Evolutionary conservation across 2,113 vertebrate genomes (phyloP), one percentile per base, ranked within the genome.

Genomic region (Jaculus jaculus): DNA sequence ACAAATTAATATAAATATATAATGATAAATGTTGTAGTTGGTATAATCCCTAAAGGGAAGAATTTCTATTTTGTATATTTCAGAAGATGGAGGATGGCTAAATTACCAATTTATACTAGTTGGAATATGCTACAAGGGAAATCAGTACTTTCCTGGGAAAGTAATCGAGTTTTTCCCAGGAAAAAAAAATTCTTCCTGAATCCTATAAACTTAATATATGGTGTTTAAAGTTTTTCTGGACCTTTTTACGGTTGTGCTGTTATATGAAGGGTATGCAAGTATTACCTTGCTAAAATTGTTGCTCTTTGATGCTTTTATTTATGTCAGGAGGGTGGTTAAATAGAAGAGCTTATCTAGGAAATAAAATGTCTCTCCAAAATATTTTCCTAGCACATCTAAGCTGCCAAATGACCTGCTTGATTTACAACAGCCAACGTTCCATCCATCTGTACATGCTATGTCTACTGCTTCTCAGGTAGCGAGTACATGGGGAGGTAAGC

Each of bases 401-500:
- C 98, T 99, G 98, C 98, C 99, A 97, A 99, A 98, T 93, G 99
- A 99, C 97, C 98, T 99, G 93, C 98, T 99, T 97, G 99, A 99
- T 98, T 98, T 99, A 96, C 99, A 99, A 96, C 99, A 99, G 98
- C 99, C 99, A 95, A 98, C 98, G 86, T 99, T 99, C 98, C 99
- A 99, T 96, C 98, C 98, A 5, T 96, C 98, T 84, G 98, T 99
- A 96, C 98, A 98, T 97, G 97, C 99, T 84, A 98, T 99, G 95
- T 97, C 99, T 90, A 96, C 98, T 96, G 96, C 97, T 96, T 98
- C 98, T 96, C 99, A 99, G 97, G 98, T 98, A 95, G 99, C 99
- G 96, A 98, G 98, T 97, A 98, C 99, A 96, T 99, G 99, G 99
- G 99, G 98, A 99, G 99, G 99, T 99, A 98, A 99, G 99, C 63